phyloP scores from a whole-genome alignment of 2,113 vertebrate genomes.

The Nibea coibor region DNA sequence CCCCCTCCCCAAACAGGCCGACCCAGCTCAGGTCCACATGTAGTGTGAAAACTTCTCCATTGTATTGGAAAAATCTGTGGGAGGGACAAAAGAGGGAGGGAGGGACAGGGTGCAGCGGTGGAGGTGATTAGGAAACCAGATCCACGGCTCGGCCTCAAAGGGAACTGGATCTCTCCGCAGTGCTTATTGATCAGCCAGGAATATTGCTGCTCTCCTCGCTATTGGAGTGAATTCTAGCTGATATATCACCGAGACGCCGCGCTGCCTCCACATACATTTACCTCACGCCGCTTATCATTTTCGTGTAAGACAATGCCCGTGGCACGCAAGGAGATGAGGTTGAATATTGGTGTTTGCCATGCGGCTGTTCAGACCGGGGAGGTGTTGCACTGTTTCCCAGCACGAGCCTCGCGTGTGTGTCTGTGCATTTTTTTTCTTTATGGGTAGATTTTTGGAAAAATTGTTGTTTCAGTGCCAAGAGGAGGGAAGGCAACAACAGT shows the following conservation, averaged over 20 bases:
- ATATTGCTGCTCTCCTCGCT: slow-evolving; percentile 68
- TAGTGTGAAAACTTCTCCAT: slow-evolving; percentile 75
- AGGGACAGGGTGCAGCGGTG: slow-evolving; percentile 65
- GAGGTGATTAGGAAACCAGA: slow-evolving; percentile 84
- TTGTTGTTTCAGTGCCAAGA: slow-evolving; percentile 17
- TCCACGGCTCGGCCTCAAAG: slow-evolving; percentile 79
- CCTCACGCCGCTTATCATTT: slow-evolving; percentile 13
- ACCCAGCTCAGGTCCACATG: slow-evolving; percentile 65
- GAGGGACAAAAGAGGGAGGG: slow-evolving; percentile 63
- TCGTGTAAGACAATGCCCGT: neutral
- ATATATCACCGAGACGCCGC: slow-evolving; percentile 27
- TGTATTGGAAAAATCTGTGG: slow-evolving; percentile 79
- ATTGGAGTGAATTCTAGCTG: slow-evolving; percentile 47
- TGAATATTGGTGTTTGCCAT: neutral
- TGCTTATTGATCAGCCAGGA: slow-evolving; percentile 80
- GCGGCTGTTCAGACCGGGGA: neutral
- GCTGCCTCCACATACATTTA: slow-evolving; percentile 11
- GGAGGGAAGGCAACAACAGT: slow-evolving; percentile 36
- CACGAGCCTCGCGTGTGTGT: neutral
- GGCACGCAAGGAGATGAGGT: neutral
- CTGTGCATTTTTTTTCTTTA: slow-evolving; percentile 1
- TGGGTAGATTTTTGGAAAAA: neutral
- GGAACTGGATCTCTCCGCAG: slow-evolving; percentile 78
- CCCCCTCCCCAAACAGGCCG: slow-evolving; percentile 47
- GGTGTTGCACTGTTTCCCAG: neutral